Base-by-base conservation (phyloP, 2,888 invertebrate species). In the Tromatobia lineatoria region DNA sequence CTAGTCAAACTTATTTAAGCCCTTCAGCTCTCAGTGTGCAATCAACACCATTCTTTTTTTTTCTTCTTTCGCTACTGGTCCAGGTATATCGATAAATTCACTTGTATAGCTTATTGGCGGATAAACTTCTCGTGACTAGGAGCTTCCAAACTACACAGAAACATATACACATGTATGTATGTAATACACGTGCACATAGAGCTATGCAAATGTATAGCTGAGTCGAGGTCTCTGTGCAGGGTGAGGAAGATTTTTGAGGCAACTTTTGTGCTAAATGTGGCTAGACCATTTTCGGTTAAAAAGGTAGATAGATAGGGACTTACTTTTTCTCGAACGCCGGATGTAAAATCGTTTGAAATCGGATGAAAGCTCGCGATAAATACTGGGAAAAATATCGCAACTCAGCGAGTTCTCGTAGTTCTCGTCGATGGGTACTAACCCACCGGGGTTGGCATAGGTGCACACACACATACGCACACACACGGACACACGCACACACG, bases 311-410 rank as follows among this genome's bases (percentile, higher is more conserved):
- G 57, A 50, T 50, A 10, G 38, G 20, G 64, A 38, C 64, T 64
- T 38, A 38, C 38, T n/a, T 64, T 38, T 64, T 20, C 38, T 38
- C 11, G 20, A 64, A 64, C n/a, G n/a, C 42, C 71, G 71, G 57
- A 73, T 23, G 57, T 20, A 23, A 80, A 75, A 85, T 86, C 87
- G 85, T 88, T 86, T 78, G 76, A 34, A 66, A 64, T 75, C 79
- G 87, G 84, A 86, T 84, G 81, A 85, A 45, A 57, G 79, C 74
- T 52, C 73, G 71, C 86, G 88, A 90, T 88, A 90, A 90, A 88
- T 85, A 86, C 86, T 78, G 85, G 81, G 66, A 85, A 87, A 88
- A 88, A 88, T 87, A 85, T 85, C 81, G 67, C 70, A 38, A 80
- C 82, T 78, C 85, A 4, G 66, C 13, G 64, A 59, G n/a, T 73